These are phyloP conservation scores for Melanotaenia nigrans DNA, from an alignment of 2,797 vertebrate species.

Conservation along the genomic window DNA sequence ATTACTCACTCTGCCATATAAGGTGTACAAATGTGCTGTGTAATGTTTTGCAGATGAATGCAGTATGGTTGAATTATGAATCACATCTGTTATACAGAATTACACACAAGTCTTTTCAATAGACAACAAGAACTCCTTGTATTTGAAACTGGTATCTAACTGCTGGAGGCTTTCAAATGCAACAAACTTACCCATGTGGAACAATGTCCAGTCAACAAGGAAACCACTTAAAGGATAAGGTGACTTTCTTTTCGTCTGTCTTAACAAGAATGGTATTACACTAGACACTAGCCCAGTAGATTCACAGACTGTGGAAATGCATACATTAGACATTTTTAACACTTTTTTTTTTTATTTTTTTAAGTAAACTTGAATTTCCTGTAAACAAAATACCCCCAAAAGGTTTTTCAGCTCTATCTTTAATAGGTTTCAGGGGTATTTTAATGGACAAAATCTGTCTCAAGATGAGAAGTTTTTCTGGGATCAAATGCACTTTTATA, in stretches of 20 bases:
- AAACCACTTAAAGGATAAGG: slow-evolving; percentile 6
- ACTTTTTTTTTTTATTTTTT: neutral
- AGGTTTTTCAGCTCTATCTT: neutral
- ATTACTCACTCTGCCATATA: slow-evolving; percentile 12
- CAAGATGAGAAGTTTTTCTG: neutral
- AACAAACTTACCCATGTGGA: slow-evolving; percentile 9
- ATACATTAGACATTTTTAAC: neutral
- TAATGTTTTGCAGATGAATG: slow-evolving; percentile 9
- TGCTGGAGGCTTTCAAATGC: slow-evolving; percentile 6
- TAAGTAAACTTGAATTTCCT: neutral
- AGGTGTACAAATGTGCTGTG: slow-evolving; percentile 8
- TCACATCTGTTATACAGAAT: slow-evolving; percentile 3
- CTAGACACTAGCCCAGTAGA: too few species aligned
- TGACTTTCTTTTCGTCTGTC: slow-evolving; percentile 4
- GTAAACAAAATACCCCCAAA: neutral
- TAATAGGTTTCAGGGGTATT: neutral
- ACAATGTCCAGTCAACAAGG: slow-evolving; percentile 9
- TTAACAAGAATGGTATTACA: slow-evolving; percentile 9
- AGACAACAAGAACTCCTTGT: slow-evolving; percentile 1
- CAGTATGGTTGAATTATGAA: neutral
- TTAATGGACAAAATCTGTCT: neutral
- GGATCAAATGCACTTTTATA: neutral
- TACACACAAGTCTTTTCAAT: slow-evolving; percentile 4
- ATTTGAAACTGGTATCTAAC: slow-evolving; percentile 10
- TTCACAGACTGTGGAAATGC: neutral